Evolutionary conservation across 2,888 invertebrate species (phyloP), one percentile per base, ranked within the genome.

Genomic region (Melanargia galathea): DNA sequence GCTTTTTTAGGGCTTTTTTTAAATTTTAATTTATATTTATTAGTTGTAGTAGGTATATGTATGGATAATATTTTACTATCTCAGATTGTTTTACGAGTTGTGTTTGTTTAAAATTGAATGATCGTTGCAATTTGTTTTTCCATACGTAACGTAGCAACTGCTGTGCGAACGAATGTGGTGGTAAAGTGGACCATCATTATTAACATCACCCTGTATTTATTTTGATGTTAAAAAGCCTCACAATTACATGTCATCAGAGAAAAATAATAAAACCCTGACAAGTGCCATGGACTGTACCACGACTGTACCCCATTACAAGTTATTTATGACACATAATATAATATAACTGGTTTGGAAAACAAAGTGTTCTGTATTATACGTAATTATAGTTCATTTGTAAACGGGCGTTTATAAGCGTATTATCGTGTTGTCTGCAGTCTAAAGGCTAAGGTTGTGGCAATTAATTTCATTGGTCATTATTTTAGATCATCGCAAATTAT

Each of bases 201-300:
- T 46, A 57, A 46, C 40, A 46, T 45, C 45, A 33, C 64, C 45
- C 58, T 54, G 57, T 60, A 57, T 60, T 63, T 63, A 61, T 58
- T 61, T 46, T 26, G 45, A 49, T 48, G 54, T 58, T 60, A 57
- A 48, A 58, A 59, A 61, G 52, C 59, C 62, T 46, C 49, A 49
- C 45, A 64, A 66, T 64, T 67, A 69, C 60, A 52, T 49, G 52
- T 26, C 45, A 60, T 66, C 62, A 66, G 33, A 20, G 20, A 52
- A 63, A 67, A 63, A 68, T 64, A 63, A 68, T 62, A 60, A 45
- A 35, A 55, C 60, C 52, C 20, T 26, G 52, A 43, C 55, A 43
- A 43, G 30, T 58, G 54, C 57, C 57, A 58, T 60, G 58, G 26
- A 38, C 40, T 48, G 38, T n/a, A n/a, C n/a, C n/a, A n/a, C n/a